Conservation (phyloP, 2,797 vertebrate genomes). For the Notoglanidium macrostoma region DNA sequence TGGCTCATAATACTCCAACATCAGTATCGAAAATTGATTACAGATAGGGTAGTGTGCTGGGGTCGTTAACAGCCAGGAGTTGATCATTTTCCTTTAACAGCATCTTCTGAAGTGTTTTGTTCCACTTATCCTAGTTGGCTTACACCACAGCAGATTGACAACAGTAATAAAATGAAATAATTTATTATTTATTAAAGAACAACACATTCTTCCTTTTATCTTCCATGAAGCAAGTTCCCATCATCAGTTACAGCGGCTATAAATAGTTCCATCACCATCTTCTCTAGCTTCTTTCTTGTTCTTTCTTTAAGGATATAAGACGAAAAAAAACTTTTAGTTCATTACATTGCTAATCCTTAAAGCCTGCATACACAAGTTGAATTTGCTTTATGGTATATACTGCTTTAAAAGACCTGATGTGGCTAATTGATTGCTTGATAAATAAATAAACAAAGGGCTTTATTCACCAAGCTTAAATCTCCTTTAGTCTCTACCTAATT, state of each 20-base stretch:
- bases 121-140: background rate
- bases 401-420: background rate
- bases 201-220: background rate
- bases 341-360: background rate
- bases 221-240: conserved; percentile 3
- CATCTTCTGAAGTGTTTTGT: background rate
- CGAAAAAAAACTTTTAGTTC: background rate
- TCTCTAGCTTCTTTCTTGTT: background rate
- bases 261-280: background rate
- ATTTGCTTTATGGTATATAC: background rate
- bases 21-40: background rate
- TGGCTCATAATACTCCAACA: background rate
- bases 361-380: background rate
- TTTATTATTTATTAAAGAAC: background rate
- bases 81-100: background rate
- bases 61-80: background rate
- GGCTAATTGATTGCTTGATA: background rate
- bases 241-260: background rate
- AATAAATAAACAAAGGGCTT: background rate
- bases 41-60: background rate
- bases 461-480: background rate
- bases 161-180: background rate
- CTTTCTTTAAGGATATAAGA: background rate
- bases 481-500: background rate
- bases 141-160: background rate